Base-by-base conservation (phyloP, 2,888 invertebrate species). In the Tiliacea aurago region DNA sequence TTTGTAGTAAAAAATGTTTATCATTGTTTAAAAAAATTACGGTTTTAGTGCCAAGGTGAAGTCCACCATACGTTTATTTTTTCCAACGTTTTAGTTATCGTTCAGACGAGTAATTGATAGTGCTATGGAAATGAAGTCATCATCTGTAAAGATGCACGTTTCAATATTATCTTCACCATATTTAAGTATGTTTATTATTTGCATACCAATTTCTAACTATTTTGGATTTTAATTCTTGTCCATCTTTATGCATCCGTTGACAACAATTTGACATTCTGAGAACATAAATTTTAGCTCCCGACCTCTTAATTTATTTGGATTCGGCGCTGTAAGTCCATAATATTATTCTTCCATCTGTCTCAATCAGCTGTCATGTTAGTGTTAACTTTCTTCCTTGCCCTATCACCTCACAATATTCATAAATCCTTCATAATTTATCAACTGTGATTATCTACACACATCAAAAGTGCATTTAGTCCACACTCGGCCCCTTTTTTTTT, bases 1-100 rank as follows among this genome's bases (percentile, higher is more conserved):
- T 49, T 11, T 9, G 41, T 7, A 58, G 28, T 73, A 18, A 56
- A 49, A 79, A 55, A 33, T 53, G 33, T 75, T 79, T 49, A 76
- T 28, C 2, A 18, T 62, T 80, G 37, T 51, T 45, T 49, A 62
- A 72, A 75, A 80, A 73, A 80, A 76, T 63, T 47, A 41, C n/a
- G 10, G 74, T 62, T 67, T 81, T 81, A 77, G 55, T 61, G 15
- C 11, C 61, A 15, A 56, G n/a, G 59, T 74, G 65, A 80, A 64
- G 33, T 23, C 23, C n/a, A 28, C 33, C 64, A 47, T 53, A 49
- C 15, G 58, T 61, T 61, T 28, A 41, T 49, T 47, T 78, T 10
- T 53, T 28, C 0, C 2, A 18, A 58, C 0, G 9, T 53, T 59
- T 43, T n/a, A 0, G 28, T 51, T 2, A 15, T 41, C 0, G 37